These are phyloP conservation scores for Lethenteron reissneri DNA, from an alignment of 2,113 vertebrate species.

Conservation along the genomic window DNA sequence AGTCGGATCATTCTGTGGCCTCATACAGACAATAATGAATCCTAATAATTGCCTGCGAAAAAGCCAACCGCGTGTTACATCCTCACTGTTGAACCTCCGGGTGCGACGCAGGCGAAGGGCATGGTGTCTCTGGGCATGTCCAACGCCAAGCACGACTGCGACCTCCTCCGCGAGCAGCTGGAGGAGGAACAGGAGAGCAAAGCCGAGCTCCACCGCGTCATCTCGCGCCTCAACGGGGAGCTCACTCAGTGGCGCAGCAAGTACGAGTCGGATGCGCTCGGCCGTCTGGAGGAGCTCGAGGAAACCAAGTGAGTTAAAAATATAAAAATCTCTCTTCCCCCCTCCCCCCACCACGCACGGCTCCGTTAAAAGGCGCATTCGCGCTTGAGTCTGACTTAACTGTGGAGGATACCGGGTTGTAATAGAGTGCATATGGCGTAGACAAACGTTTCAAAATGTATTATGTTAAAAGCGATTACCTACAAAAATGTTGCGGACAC, in stretches of 20 bases:
- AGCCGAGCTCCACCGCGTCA: slow-evolving; percentile 21
- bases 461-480: no score
- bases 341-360: no score
- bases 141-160: slow-evolving; percentile 22
- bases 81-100: no score
- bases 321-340: no score
- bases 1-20: no score
- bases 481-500: no score
- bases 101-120: not conserved
- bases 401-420: no score
- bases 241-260: slow-evolving; percentile 32
- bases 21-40: no score
- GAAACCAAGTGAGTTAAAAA: slow-evolving; percentile 25
- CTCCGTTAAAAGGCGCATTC: no score
- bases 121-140: slow-evolving; percentile 15
- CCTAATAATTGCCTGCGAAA: not conserved
- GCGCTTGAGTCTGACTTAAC: no score
- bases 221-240: slow-evolving; percentile 28
- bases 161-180: slow-evolving; percentile 23
- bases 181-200: slow-evolving; percentile 28
- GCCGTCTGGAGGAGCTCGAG: slow-evolving; percentile 28
- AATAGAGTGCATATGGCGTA: no score
- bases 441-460: no score
- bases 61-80: not conserved
- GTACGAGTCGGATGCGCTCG: slow-evolving; percentile 21